phyloP scores from a whole-genome alignment of 2,113 vertebrate species.

The Pygoscelis antarcticus region DNA sequence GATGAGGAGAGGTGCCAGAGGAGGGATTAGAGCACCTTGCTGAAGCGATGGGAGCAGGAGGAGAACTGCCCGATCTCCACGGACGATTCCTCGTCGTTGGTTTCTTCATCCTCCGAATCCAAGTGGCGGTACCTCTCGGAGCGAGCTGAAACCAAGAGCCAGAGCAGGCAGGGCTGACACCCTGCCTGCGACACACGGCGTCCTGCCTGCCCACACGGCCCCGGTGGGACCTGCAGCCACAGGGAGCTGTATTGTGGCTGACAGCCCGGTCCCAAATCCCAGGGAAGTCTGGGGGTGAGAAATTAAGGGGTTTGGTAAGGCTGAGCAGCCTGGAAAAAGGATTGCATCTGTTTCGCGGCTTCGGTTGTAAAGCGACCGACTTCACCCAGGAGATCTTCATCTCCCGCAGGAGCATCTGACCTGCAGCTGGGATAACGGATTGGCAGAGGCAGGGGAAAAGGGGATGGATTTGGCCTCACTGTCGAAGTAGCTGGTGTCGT shows the following conservation, averaged over 20 bases:
- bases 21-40: slow-evolving; percentile 81
- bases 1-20: no score
- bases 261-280: background rate
- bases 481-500: slow-evolving; percentile 98
- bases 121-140: slow-evolving; percentile 92
- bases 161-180: background rate
- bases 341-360: background rate
- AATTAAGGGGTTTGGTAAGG: background rate
- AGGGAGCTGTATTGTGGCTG: rapidly evolving
- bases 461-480: slow-evolving; percentile 77
- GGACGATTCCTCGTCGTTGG: slow-evolving; percentile 92
- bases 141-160: slow-evolving; percentile 78
- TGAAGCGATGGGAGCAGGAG: slow-evolving; percentile 96
- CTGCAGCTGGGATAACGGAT: background rate
- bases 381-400: background rate
- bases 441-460: background rate
- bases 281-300: background rate
- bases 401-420: rapidly evolving
- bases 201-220: background rate
- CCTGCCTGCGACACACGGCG: background rate
- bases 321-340: background rate
- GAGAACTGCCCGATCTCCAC: slow-evolving; percentile 94
- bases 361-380: rapidly evolving
- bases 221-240: rapidly evolving
- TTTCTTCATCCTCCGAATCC: slow-evolving; percentile 91